Conservation (phyloP, 2,113 vertebrate genomes). For the Anhinga rufa region DNA sequence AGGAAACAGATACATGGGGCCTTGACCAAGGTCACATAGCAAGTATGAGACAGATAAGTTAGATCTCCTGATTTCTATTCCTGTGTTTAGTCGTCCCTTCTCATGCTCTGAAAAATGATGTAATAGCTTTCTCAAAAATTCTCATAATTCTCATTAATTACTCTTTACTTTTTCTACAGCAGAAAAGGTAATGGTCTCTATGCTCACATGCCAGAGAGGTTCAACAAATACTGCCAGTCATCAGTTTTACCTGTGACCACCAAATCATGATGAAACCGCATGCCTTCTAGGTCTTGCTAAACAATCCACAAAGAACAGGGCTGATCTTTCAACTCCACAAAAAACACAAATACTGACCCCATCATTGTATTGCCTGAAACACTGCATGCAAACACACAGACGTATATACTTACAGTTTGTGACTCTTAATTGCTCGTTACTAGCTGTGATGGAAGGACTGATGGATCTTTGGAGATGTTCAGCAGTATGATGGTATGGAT, state of each 20-base stretch:
- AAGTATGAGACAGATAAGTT: constrained; percentile 6
- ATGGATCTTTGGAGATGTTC: not conserved
- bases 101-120: not conserved
- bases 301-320: not conserved
- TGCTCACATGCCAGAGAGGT: not conserved
- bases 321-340: not conserved
- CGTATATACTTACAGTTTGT: not conserved
- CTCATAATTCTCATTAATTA: not conserved
- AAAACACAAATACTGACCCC: not conserved
- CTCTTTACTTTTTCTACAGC: not conserved
- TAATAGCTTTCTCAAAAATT: not conserved
- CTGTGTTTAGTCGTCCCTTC: not conserved
- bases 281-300: not conserved
- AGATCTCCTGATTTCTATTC: constrained; percentile 19
- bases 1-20: not conserved
- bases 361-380: not conserved
- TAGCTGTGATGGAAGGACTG: not conserved
- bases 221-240: not conserved
- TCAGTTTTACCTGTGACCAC: not conserved
- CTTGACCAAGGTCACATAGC: constrained; percentile 5
- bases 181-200: not conserved
- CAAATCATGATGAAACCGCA: not conserved
- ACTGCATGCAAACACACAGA: not conserved
- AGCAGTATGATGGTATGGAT: not conserved
- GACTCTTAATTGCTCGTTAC: not conserved